These are phyloP conservation scores for Matsumurasca onukii DNA, from an alignment of 1,140 invertebrate genomes.

Conservation along the genomic window DNA sequence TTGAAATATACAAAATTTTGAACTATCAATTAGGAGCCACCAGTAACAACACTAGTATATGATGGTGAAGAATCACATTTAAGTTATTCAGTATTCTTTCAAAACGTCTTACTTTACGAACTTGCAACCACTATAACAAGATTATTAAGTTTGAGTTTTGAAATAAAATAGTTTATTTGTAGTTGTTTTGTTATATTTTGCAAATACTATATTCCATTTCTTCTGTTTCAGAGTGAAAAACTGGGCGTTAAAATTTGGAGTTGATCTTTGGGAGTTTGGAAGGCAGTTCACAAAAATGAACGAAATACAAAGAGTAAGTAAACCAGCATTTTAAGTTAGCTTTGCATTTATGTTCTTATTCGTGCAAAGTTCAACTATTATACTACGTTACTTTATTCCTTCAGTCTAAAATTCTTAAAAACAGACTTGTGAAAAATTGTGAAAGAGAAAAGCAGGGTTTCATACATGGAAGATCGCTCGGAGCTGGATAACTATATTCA, in stretches of 20 bases:
- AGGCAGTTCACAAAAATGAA: constrained; percentile 83
- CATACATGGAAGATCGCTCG: too few relatives aligned
- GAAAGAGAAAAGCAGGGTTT: neutral
- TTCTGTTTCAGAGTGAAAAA: constrained; percentile 79
- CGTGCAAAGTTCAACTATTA: too few relatives aligned
- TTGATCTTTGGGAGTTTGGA: constrained; percentile 85
- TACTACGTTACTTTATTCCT: too few relatives aligned
- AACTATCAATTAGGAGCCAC: neutral
- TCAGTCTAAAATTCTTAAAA: too few relatives aligned
- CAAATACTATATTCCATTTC: constrained; percentile 1
- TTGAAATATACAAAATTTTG: too few relatives aligned
- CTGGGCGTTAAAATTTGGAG: constrained; percentile 86
- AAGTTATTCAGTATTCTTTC: neutral
- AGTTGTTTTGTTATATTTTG: neutral
- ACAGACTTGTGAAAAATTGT: neutral
- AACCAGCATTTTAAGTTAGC: neutral
- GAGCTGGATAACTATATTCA: neutral
- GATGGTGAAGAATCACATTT: neutral
- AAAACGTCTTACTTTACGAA: too few relatives aligned
- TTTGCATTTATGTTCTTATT: too few relatives aligned
- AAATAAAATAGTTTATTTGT: neutral
- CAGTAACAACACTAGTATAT: neutral
- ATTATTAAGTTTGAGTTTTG: neutral
- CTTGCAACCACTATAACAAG: neutral
- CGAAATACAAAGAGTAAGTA: constrained; percentile 80